Base-by-base conservation (phyloP, 23 tunicate genomes). In the Ascidia mentula region DNA sequence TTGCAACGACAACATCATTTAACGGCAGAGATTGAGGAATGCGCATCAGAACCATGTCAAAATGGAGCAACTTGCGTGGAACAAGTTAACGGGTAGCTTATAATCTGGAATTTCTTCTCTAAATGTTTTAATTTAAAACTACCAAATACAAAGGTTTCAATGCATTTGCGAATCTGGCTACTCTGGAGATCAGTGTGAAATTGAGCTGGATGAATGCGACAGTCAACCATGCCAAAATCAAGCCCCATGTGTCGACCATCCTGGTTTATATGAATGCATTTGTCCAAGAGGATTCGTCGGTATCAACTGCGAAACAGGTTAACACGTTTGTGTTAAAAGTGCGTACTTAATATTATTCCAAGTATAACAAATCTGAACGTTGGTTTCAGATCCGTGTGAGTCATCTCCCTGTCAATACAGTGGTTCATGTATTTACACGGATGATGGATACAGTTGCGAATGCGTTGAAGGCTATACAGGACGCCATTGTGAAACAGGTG, bases 181-280 rank as follows among this genome's bases (percentile, higher is more conserved):
- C 35, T 4, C 75, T 34, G 75, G 75, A 3, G 9, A 71, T 34
- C 18, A 18, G 7, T 71, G 75, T 71, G 38, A 34, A 34, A 71
- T 71, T 71, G 74, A 71, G 30, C 74, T 71, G 38, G 74, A 71
- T 71, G 74, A 71, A 71, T 71, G 74, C 32, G 74, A 71, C 32
- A 71, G 74, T 36, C n/a, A 71, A 3, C 74, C 74, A 1, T 71
- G 74, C 6, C 46, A 28, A 37, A 37, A 74, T 38, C 45, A 74
- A 34, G 78, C 46, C 5, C 34, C 33, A 2, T 74, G 78, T 36
- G 78, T 36, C 18, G 46, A 74, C 46, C 46, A 36, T 30, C 46
- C 46, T 36, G 78, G 34, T 1, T 38, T 18, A 37, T 74, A 34
- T 31, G 46, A 74, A 37, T 74, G 78, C 26, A 3, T 38, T 30